Conservation (phyloP, 2,113 vertebrate genomes). For the Scophthalmus maximus region DNA sequence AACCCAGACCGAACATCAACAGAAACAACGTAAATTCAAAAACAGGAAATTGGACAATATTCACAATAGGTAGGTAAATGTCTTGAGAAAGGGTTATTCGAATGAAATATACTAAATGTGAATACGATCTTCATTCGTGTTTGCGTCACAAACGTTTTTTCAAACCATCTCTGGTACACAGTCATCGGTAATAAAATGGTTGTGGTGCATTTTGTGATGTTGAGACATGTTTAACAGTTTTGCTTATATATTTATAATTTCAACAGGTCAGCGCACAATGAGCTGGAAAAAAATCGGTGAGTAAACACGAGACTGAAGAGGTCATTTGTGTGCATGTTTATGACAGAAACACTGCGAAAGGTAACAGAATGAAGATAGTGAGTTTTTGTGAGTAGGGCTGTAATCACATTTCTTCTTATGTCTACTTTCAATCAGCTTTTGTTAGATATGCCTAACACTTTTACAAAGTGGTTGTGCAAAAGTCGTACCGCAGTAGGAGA, state of each 20-base stretch:
- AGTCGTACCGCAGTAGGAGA: too few species aligned
- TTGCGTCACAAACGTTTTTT: background rate
- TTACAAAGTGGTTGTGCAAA: background rate
- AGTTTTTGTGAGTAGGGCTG: background rate
- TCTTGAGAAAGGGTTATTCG: too few species aligned
- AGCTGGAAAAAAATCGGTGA: constrained; percentile 97
- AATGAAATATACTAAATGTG: background rate
- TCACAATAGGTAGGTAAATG: constrained; percentile 69
- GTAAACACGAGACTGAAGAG: constrained; percentile 46
- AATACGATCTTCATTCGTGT: too few species aligned
- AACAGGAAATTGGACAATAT: constrained; percentile 86
- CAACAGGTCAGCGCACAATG: constrained; percentile 94
- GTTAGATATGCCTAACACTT: background rate
- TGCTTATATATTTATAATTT: constrained; percentile 34
- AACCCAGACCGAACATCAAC: constrained; percentile 82
- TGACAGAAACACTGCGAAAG: background rate
- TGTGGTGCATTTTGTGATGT: background rate
- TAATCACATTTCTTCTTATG: background rate
- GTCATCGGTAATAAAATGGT: background rate
- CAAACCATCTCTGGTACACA: background rate
- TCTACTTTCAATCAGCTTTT: background rate
- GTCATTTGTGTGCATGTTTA: constrained; percentile 24
- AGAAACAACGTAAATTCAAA: constrained; percentile 89
- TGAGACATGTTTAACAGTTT: constrained; percentile 22
- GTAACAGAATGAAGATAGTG: background rate